Evolutionary conservation across 2,113 vertebrate species (phyloP), one percentile per base, ranked within the genome.

Genomic region (Sorex fumeus): DNA sequence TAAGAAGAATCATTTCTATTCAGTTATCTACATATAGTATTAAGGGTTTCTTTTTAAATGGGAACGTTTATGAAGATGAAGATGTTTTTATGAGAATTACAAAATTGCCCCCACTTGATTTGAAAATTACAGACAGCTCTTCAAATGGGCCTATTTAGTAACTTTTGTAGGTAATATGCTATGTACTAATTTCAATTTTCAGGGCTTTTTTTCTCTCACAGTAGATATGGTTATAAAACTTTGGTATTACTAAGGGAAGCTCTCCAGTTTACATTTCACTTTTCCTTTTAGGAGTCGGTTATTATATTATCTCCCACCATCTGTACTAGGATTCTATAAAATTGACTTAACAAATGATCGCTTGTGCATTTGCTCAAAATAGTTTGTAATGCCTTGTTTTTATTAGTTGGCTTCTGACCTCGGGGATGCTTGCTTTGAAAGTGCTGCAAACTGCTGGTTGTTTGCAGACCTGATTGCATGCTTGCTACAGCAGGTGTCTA

Each of bases 381-480:
- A 28, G 30, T 67, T 50, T 70, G 62, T 45, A 34, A 43, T 78
- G 66, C 15, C n/a, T 3, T 9, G 28, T 40, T 28, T 84, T 45
- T 62, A 19, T 50, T 60, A 28, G 4, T 0, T 66, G 82, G 86
- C 88, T 87, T 87, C 88, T 90, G 36, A 13, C 12, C 34, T 10
- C 43, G 19, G 34, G 1, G 1, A 10, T 40, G 83, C 95, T 85
- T 57, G 82, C 82, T 60, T 75, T 27, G 9, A 2, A 2, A 15
- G 45, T 32, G 27, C 32, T 50, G 72, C 66, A n/a, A 11, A 45
- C 36, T 32, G 23, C 88, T 27, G 18, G 66, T 57, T 1, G 0
- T 30, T 45, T 12, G 45, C 43, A 76, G 67, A 50, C 66, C 50
- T 32, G 3, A 21, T 57, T 93, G 93, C 94, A 62, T 93, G 92